Percentiles rank a stretch among this genome's conserved stretches.
phyloP scores from a whole-genome alignment of 1,140 invertebrate species.

The Drosophila obscura region DNA sequence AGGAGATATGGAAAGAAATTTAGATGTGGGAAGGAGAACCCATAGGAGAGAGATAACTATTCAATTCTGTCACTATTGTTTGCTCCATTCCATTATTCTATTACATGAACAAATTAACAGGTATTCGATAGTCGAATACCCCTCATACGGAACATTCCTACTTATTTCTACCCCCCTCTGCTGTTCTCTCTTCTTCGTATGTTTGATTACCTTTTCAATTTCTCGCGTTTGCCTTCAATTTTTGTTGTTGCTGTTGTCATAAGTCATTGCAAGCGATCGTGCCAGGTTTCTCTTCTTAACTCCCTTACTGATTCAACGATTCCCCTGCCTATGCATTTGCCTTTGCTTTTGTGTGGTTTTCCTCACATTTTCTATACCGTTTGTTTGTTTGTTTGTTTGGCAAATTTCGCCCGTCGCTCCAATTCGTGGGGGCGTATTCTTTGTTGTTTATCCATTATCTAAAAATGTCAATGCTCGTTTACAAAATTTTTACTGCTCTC shows the following conservation, averaged over 20 bases:
- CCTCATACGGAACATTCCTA: neutral
- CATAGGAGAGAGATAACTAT: no score
- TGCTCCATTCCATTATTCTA: no score
- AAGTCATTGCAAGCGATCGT: neutral
- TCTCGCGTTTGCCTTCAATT: conserved; percentile 26
- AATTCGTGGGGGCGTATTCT: conserved; percentile 74
- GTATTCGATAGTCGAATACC: neutral
- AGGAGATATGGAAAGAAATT: no score
- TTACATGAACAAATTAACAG: no score
- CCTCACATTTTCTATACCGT: conserved; percentile 62
- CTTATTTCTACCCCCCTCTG: conserved; percentile 22
- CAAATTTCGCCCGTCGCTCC: conserved; percentile 64
- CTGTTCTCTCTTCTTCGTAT: conserved; percentile 9
- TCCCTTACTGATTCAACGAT: conserved; percentile 4
- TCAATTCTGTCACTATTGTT: no score
- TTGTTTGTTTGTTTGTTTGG: conserved; percentile 66
- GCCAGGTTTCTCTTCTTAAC: conserved; percentile 8
- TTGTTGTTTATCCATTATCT: conserved; percentile 59
- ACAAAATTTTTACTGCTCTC: conserved; percentile 23
- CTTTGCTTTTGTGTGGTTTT: conserved; percentile 52
- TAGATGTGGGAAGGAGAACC: no score
- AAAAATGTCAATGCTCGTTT: conserved; percentile 72
- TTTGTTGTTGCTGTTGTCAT: conserved; percentile 10
- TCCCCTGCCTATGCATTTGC: neutral
- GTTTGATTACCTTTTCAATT: conserved; percentile 60